These are phyloP conservation scores for Lacerta agilis DNA, from an alignment of 2,797 vertebrate genomes.

Conservation along the genomic window DNA sequence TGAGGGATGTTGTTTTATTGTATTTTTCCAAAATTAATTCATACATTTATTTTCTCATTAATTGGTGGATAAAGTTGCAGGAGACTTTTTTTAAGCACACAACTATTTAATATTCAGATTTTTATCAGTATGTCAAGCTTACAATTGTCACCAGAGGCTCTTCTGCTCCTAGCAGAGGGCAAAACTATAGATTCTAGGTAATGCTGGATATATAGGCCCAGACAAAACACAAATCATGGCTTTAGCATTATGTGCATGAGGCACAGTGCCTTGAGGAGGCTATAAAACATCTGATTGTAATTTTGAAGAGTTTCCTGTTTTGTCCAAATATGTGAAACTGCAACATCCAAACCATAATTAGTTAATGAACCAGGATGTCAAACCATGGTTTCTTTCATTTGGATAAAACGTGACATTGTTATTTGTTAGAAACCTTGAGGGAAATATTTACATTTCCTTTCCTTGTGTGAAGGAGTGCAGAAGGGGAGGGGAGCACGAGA, in stretches of 20 bases:
- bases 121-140: neutral
- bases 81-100: too few species aligned
- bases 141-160: neutral
- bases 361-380: neutral
- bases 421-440: neutral
- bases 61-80: too few species aligned
- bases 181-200: neutral
- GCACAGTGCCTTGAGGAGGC: neutral
- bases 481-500: neutral
- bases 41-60: too few species aligned
- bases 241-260: neutral
- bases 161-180: neutral
- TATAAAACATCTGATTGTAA: neutral
- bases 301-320: neutral
- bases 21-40: too few species aligned
- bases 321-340: neutral
- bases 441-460: neutral
- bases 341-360: neutral
- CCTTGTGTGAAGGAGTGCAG: neutral
- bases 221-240: neutral
- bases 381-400: neutral
- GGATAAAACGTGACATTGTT: neutral
- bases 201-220: neutral
- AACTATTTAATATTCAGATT: neutral
- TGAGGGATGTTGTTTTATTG: too few species aligned